Evolutionary conservation across 2,888 invertebrate genomes (phyloP), one percentile per base, ranked within the genome.

Genomic region (Asteroscopus sphinx): DNA sequence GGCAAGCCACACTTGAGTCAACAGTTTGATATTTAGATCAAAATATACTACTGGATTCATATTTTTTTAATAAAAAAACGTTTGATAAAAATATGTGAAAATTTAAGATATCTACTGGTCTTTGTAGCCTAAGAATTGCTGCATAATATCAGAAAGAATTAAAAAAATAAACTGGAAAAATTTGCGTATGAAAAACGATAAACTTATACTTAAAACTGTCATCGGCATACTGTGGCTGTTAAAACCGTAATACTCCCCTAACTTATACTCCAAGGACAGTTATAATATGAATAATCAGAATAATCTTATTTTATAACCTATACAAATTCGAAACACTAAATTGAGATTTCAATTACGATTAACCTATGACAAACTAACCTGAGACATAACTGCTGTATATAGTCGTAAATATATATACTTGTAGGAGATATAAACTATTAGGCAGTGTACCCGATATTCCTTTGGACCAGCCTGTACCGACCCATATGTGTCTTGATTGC

Each of bases 401-500:
- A 30, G 3, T 48, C 32, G 16, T 56, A 45, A 51, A 44, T 65
- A 54, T 47, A 44, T 35, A 13, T 41, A 53, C 40, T 49, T 17
- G 33, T 25, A 33, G 5, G 26, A 37, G 32, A 49, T 58, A 67
- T 49, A 45, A 67, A 60, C 61, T 47, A 53, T 51, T 54, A 59
- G 37, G 13, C 37, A 48, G 11, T 30, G 16, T 39, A 54, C 40
- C 37, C 60, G 56, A 65, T 77, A 78, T 77, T 66, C 49, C 55
- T 75, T 54, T 16, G 48, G 16, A 32, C 36, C 51, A 59, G 67
- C 25, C 53, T 56, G 73, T n/a, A 26, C 30, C 75, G 65, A 65
- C 70, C 74, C 73, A 78, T 71, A 76, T 80, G 78, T 74, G 78
- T 60, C 72, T 70, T 76, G 82, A 81, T 80, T 79, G 70, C 73